Evolutionary conservation across 2,888 invertebrate species (phyloP).

Genomic region (Plagiodera versicolora): DNA sequence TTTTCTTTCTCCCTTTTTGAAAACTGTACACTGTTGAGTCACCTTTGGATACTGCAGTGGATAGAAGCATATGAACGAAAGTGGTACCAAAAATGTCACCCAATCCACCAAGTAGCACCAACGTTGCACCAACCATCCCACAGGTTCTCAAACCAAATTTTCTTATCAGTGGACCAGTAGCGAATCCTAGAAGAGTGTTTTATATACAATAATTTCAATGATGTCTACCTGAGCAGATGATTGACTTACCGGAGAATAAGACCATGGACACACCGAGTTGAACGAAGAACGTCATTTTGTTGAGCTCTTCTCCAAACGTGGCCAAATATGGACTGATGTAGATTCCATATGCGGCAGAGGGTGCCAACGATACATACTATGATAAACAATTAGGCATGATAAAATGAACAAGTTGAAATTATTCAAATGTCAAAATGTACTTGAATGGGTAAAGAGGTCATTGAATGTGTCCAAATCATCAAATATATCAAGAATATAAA

Average conservation of each 20-base stretch:
- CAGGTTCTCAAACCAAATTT: neutral
- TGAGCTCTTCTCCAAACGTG: neutral
- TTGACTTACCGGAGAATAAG: neutral
- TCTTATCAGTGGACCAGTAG: neutral
- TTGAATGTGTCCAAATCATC: too few species aligned
- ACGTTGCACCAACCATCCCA: neutral
- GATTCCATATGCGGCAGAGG: neutral
- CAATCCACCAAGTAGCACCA: neutral
- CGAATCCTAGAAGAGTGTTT: neutral
- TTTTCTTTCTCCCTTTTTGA: too few species aligned
- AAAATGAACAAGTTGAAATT: too few species aligned
- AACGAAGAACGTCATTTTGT: neutral
- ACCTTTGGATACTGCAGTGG: neutral
- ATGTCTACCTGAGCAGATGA: neutral
- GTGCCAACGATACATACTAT: neutral
- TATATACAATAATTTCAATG: too few species aligned
- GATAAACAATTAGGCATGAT: too few species aligned
- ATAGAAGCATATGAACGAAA: neutral
- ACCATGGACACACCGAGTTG: neutral
- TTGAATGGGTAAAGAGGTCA: too few species aligned
- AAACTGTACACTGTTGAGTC: too few species aligned
- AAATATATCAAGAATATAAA: too few species aligned
- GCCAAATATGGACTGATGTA: neutral
- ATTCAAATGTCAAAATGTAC: too few species aligned
- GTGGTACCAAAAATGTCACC: neutral